Evolutionary conservation across 2,888 invertebrate genomes (phyloP).

Genomic region (Amaurobius ferox): DNA sequence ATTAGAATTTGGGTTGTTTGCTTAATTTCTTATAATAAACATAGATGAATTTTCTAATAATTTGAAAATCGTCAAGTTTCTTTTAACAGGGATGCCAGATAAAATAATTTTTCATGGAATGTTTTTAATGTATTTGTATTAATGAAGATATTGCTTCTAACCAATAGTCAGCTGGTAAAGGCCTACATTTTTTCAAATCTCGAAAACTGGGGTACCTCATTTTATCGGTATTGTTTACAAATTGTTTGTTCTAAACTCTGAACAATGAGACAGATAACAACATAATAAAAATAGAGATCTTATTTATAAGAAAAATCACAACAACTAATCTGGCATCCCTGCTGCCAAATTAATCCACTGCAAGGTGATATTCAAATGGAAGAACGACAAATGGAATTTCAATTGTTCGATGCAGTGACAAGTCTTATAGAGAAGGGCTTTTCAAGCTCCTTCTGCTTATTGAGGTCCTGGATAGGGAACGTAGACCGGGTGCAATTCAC

Average conservation of each 20-base stretch:
- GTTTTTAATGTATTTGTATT: not conserved
- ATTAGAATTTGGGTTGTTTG: no score
- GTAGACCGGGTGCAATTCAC: constrained; percentile 65
- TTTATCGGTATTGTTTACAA: not conserved
- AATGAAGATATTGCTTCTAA: not conserved
- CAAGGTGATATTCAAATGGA: constrained; percentile 46
- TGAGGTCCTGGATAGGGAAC: constrained; percentile 63
- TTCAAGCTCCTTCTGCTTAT: constrained; percentile 28
- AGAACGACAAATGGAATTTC: constrained; percentile 26
- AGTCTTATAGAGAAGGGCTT: constrained; percentile 23
- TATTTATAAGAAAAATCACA: constrained; percentile 17
- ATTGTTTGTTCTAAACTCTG: not conserved
- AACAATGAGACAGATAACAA: constrained; percentile 15
- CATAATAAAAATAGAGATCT: not conserved
- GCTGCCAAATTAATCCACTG: constrained; percentile 65
- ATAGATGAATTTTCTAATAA: not conserved
- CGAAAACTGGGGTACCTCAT: not conserved
- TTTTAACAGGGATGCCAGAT: constrained; percentile 65
- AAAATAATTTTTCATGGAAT: not conserved
- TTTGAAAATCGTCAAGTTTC: constrained; percentile 7
- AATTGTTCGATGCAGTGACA: constrained; percentile 22
- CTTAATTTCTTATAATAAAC: no score
- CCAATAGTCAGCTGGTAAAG: not conserved
- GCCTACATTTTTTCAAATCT: not conserved
- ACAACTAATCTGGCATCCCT: constrained; percentile 68